Base-by-base conservation (phyloP, 2,888 invertebrate species). In the Pterobdella sp. region DNA sequence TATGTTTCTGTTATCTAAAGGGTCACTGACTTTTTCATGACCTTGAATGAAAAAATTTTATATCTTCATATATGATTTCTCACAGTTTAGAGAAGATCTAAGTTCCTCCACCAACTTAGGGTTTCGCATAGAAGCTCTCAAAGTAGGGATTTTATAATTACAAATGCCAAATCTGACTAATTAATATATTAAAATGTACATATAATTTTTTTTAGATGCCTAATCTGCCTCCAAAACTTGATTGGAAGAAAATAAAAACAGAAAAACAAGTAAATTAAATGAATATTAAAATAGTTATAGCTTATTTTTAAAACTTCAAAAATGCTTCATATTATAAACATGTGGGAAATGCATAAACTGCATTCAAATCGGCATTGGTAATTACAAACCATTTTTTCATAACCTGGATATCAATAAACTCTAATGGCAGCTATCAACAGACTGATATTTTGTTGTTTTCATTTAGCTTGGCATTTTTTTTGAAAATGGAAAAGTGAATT, bases 51-150 rank as follows among this genome's bases (percentile, higher is more conserved):
- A 14, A 26, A 26, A 10, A 63, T 63, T 7, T n/a, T 10, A 10
- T 29, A 63, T 7, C 14, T 7, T 63, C 4, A n/a, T 4, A n/a
- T 63, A 2, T 69, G 31, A 31, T 2, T 3, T 52, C 29, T 31
- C 63, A 7, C 73, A 78, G 78, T 78, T 81, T 75, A 76, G 96
- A 73, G 96, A 97, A 85, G 88, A 91, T 77, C 91, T 92, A 82
- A 94, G 94, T 75, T 94, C 94, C 1, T 92, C 94, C 0, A 91
- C 93, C 76, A 88, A 90, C 74, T 90, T 93, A 80, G 96, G 96
- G 1, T 97, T 97, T 84, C 87, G 97, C 78, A 93, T 97, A 79
- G 97, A 97, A 85, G 97, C 94, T 1, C 89, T 96, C 83, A 93
- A 94, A 84, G 87, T 87, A 78, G 80, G 81, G 42, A 66, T 7